Evolutionary conservation across 37 sponge, comb jelly and placozoan species (phyloP).

Genomic region (Halichondria panicea): DNA sequence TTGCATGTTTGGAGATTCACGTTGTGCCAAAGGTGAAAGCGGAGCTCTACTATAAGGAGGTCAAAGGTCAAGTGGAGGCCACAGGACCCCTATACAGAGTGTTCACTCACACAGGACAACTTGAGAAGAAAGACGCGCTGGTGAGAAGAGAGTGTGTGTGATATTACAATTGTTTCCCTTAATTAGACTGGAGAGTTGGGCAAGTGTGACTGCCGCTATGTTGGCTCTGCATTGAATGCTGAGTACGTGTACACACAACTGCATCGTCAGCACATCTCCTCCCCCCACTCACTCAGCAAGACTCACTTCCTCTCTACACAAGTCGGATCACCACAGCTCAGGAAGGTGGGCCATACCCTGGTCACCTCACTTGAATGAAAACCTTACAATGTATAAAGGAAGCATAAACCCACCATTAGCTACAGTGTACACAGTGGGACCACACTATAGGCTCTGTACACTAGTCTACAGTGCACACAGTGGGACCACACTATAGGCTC

Average conservation of each 20-base stretch:
- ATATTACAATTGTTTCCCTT: neutral
- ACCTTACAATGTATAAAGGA: no score
- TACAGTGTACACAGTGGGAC: no score
- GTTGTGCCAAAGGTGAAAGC: constrained; percentile 11
- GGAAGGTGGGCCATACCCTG: constrained; percentile 74
- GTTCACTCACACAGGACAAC: constrained; percentile 59
- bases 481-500: no score
- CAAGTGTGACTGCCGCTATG: constrained; percentile 76
- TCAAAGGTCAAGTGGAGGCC: neutral
- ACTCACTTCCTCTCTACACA: constrained; percentile 45
- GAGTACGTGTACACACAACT: constrained; percentile 80
- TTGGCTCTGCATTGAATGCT: constrained; percentile 64
- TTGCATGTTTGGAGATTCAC: constrained; percentile 75
- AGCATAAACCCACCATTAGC: no score
- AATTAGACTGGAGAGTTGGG: constrained; percentile 61
- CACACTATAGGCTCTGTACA: no score
- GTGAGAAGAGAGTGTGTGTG: neutral
- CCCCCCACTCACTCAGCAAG: constrained; percentile 60
- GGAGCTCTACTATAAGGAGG: constrained; percentile 2
- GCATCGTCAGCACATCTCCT: constrained; percentile 49
- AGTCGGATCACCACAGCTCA: constrained; percentile 85
- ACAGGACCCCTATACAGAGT: constrained; percentile 27
- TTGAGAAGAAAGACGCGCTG: constrained; percentile 56
- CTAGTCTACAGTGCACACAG: no score
- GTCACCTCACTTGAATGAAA: no score